Percentiles rank a stretch among this genome's conserved stretches.
Conservation (phyloP, 2,113 vertebrate genomes). For the Atherinomorus stipes region DNA sequence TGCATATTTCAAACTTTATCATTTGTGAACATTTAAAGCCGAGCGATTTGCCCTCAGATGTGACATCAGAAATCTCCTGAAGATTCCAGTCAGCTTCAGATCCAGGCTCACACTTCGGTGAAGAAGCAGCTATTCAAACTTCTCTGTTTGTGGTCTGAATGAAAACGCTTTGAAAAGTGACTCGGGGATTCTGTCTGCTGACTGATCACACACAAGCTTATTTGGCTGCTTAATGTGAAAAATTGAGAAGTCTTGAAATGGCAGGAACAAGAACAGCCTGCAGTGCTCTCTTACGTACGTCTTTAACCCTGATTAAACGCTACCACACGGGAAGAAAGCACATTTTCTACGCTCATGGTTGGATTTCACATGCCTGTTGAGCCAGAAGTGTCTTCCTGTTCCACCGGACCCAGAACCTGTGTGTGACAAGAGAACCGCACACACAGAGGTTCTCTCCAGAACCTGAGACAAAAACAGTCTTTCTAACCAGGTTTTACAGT, state of each 20-base stretch:
- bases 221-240: constrained; percentile 19
- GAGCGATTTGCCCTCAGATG: neutral
- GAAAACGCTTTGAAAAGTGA: neutral
- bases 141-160: too few relatives aligned
- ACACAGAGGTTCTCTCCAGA: neutral
- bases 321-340: constrained; percentile 14
- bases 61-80: neutral
- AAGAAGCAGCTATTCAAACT: too few relatives aligned
- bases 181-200: constrained; percentile 4
- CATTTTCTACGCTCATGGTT: constrained; percentile 8
- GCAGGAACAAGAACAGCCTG: constrained; percentile 33
- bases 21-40: neutral
- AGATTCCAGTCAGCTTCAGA: too few relatives aligned
- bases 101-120: too few relatives aligned
- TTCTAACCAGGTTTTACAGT: too few relatives aligned
- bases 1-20: neutral
- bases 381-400: neutral
- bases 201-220: neutral
- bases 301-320: constrained; percentile 23
- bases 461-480: too few relatives aligned
- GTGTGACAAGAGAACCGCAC: neutral
- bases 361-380: constrained; percentile 5
- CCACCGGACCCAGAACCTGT: constrained; percentile 1
- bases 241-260: constrained; percentile 3
- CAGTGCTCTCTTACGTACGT: constrained; percentile 17